Conservation (phyloP, 2,113 vertebrate genomes). For the Ammospiza nelsoni region DNA sequence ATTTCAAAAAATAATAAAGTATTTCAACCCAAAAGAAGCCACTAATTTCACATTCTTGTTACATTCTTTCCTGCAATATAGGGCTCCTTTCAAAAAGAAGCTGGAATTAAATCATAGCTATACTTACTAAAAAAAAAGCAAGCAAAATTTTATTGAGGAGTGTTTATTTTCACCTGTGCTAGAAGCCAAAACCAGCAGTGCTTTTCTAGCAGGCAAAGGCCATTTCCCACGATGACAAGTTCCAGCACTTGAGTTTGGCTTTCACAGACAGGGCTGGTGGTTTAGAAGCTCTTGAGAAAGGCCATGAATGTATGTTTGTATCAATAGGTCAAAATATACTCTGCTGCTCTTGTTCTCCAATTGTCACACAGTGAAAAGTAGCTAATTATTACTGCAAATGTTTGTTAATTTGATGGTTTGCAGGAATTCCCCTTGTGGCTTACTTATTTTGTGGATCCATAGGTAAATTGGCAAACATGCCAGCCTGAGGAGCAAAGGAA, state of each 20-base stretch:
- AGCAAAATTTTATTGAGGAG: neutral
- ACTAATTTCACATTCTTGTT: neutral
- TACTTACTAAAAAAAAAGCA: constrained; percentile 21
- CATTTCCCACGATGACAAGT: neutral
- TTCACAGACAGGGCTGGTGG: neutral
- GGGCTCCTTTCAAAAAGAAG: neutral
- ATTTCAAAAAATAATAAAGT: constrained; percentile 8
- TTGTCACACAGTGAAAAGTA: neutral
- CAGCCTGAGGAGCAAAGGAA: neutral
- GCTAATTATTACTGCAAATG: neutral
- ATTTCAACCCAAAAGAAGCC: neutral
- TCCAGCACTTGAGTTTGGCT: neutral
- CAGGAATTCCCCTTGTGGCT: neutral
- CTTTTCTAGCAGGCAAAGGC: neutral
- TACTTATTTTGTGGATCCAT: neutral
- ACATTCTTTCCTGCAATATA: neutral
- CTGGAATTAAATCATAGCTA: neutral
- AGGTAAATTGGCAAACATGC: neutral
- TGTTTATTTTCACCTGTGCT: neutral
- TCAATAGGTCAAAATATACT: neutral
- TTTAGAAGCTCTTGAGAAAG: neutral
- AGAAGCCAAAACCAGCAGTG: neutral
- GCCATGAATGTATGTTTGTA: neutral
- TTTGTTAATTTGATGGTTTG: neutral
- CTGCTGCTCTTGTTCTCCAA: neutral